Conservation (phyloP, 2,888 invertebrate species). For the Rhyacophila evoluta region DNA sequence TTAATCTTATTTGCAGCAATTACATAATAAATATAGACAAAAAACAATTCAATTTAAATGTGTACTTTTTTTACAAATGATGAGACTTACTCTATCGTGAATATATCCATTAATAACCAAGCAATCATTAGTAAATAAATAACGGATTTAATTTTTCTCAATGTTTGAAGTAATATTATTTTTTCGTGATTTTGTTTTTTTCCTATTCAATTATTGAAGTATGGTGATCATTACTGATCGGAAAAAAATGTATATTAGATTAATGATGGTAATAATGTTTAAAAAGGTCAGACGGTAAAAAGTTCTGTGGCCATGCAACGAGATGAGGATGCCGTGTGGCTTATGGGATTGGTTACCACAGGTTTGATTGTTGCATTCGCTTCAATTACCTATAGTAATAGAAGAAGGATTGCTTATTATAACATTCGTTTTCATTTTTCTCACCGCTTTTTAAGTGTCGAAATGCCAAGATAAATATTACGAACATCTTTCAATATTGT, state of each 20-base stretch:
- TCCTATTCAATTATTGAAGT: conserved; percentile 11
- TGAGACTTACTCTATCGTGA: neutral
- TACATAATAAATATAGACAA: neutral
- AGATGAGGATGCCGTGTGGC: neutral
- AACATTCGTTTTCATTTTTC: neutral
- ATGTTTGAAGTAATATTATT: conserved; percentile 13
- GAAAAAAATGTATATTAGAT: neutral
- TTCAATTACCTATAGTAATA: neutral
- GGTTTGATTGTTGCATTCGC: conserved; percentile 6
- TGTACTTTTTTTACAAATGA: neutral
- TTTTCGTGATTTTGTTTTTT: neutral
- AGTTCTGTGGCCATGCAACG: neutral
- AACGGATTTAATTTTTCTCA: neutral
- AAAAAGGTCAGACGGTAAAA: neutral
- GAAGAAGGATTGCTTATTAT: neutral
- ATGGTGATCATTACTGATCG: neutral
- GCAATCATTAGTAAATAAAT: neutral
- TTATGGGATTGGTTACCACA: neutral
- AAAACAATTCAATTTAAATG: neutral
- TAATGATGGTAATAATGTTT: neutral
- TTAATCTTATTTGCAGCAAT: neutral
- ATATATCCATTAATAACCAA: neutral
- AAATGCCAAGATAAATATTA: neutral
- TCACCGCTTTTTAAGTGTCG: neutral
- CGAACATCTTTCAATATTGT: neutral